Evolutionary conservation across 2,113 vertebrate species (phyloP), one percentile per base, ranked within the genome.

Genomic region (Leptodactylus fuscus): DNA sequence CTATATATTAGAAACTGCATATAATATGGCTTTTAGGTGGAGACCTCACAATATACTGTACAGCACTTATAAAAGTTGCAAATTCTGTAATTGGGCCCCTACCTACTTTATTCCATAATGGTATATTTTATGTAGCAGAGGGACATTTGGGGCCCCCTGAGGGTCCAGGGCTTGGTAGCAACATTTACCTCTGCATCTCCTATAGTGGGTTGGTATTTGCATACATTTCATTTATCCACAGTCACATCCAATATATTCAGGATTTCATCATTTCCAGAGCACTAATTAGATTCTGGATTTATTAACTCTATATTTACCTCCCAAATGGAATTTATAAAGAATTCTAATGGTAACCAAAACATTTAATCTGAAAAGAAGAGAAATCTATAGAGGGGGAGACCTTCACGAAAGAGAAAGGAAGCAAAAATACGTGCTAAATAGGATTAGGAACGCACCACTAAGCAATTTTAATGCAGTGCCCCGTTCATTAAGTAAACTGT

Each of bases 361-460:
- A 79, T 58, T 55, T 36, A 62, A 24, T 38, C 58, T 24, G 34
- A 80, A 80, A 22, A 58, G 53, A 55, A 46, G 34, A 79, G 15
- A 80, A 80, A 80, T 58, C 51, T 24, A 80, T 60, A 80, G 51
- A 41, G 8, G 53, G 3, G 36, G 53, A 62, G n/a, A 44, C 34
- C 62, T 24, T 34, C 55, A 62, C 38, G 60, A 69, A 81, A 49
- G 80, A 81, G 44, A 81, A 69, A 70, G 27, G 58, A 67, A 67
- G 60, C 79, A 81, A 32, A 81, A 81, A 81, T 81, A 81, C 20
- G 29, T 32, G 24, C 60, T 81, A 81, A 81, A 81, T 36, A 70
- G 80, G 80, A 81, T 51, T 70, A 81, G 41, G 38, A 58, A 58
- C n/a, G 77, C 41, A 81, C 62, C 62, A 81, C 24, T 81, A 51